Percentiles rank a stretch among this genome's conserved stretches.
phyloP scores from a whole-genome alignment of 2,888 invertebrate species.

The Hypomecis punctinalis region DNA sequence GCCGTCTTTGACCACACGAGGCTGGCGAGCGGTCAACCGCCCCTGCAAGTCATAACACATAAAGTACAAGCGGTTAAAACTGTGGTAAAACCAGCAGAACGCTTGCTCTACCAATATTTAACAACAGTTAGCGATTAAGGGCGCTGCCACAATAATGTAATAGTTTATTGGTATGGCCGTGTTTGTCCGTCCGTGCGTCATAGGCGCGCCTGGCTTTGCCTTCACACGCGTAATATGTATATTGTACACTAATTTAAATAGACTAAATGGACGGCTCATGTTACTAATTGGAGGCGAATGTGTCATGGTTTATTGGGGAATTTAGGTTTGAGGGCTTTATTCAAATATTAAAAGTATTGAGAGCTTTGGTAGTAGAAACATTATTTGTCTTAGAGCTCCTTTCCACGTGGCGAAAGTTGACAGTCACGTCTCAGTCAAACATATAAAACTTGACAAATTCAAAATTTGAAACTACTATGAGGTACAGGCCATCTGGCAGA shows the following conservation, averaged over 20 bases:
- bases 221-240: slow-evolving; percentile 42
- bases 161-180: slow-evolving; percentile 69
- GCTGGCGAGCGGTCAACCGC: too few species aligned
- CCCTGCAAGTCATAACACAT: too few species aligned
- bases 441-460: too few species aligned
- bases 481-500: too few species aligned
- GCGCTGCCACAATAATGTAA: slow-evolving; percentile 78
- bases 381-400: too few species aligned
- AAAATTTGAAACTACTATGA: too few species aligned
- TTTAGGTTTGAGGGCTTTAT: slow-evolving; percentile 6
- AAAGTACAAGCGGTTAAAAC: neutral
- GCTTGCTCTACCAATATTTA: slow-evolving; percentile 55
- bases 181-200: slow-evolving; percentile 77
- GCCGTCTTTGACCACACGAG: too few species aligned
- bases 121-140: slow-evolving; percentile 66
- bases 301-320: slow-evolving; percentile 6
- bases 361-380: too few species aligned
- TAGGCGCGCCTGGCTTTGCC: slow-evolving; percentile 64
- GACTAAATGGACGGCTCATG: slow-evolving; percentile 46
- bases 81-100: slow-evolving; percentile 10
- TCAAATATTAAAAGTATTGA: neutral
- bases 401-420: too few species aligned
- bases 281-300: slow-evolving; percentile 52
- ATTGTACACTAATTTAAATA: slow-evolving; percentile 56
- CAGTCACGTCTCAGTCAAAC: too few species aligned